Base-by-base conservation (phyloP, 2,888 invertebrate genomes). In the Meganola albula region DNA sequence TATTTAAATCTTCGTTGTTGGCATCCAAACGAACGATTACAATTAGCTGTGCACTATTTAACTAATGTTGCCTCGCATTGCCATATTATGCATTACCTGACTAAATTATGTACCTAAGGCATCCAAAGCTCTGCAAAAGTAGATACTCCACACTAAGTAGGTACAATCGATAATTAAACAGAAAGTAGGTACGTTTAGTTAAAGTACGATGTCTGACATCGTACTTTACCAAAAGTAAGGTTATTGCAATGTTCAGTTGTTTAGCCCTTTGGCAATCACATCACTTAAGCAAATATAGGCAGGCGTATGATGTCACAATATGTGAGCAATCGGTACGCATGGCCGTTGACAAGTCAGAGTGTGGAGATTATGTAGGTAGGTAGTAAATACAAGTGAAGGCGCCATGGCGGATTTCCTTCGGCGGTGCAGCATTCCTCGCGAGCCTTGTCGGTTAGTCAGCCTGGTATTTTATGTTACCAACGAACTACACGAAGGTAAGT, bases 371-470 rank as follows among this genome's bases (percentile, higher is more conserved):
- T 61, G 62, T 68, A 69, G 66, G 68, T 66, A n/a, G n/a, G n/a
- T n/a, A n/a, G n/a, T n/a, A n/a, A n/a, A n/a, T n/a, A 70, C 62
- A 52, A 58, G 63, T 54, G 55, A 63, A 68, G 69, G 73, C 77
- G 73, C 75, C 73, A 59, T 71, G 66, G 76, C 85, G 82, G 82
- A 84, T 83, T 82, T 83, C 84, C 80, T 80, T 73, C 75, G 72
- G 60, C 65, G 60, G 67, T 75, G 77, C 77, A 74, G 58, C 75
- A 84, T 84, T 78, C 82, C 74, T 53, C 37, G 66, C 77, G 70
- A 64, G 68, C 65, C 74, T 68, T 48, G 35, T 50, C 50, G 51
- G 56, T 79, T 74, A 79, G 70, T 82, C 79, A 82, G 66, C 63
- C 55, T 59, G 62, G 63, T 51, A 53, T 53, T 60, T 63, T n/a